Base-by-base conservation (phyloP, 2,888 invertebrate species). In the Pyrgus malvae region DNA sequence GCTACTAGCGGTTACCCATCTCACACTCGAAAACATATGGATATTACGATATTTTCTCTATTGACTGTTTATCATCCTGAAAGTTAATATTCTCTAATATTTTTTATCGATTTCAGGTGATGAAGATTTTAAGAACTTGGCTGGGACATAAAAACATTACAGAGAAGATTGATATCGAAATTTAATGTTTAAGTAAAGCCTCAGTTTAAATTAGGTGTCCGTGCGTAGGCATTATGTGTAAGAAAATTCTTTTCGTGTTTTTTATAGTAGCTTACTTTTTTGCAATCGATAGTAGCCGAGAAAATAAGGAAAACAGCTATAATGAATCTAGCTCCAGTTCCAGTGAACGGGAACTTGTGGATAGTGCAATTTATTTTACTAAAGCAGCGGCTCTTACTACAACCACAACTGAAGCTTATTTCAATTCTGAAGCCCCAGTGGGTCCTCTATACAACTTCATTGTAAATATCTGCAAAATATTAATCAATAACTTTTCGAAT, bases 361-460 rank as follows among this genome's bases (percentile, higher is more conserved):
- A 41, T 0, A 44, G 33, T 5, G 48, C 33, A 0, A 41, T 41
- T 12, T 55, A 17, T 9, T 48, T 51, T 12, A 56, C 56, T 1
- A 57, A 44, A 4, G 42, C 37, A 27, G 57, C 54, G 5, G 62
- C 64, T 2, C 58, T 58, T 11, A 19, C 41, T 21, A 62, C 61
- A 46, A 27, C 45, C 2, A 56, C 55, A 16, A 48, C 54, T 0
- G 37, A 48, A 8, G 23, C 37, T 35, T 19, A 53, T 14, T 21
- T 42, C 40, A 40, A 40, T 67, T 23, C 21, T 4, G 17, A 17
- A 69, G 79, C 54, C 16, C 41, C 54, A 2, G 61, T 48, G 23
- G 84, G 85, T 4, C 72, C 79, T 1, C 73, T 81, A 40, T 79
- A 71, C 49, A 64, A 80, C 49, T 79, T 85, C 14, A 55, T 83